phyloP scores from a whole-genome alignment of 2,113 vertebrate genomes.

The Syngnathus floridae region DNA sequence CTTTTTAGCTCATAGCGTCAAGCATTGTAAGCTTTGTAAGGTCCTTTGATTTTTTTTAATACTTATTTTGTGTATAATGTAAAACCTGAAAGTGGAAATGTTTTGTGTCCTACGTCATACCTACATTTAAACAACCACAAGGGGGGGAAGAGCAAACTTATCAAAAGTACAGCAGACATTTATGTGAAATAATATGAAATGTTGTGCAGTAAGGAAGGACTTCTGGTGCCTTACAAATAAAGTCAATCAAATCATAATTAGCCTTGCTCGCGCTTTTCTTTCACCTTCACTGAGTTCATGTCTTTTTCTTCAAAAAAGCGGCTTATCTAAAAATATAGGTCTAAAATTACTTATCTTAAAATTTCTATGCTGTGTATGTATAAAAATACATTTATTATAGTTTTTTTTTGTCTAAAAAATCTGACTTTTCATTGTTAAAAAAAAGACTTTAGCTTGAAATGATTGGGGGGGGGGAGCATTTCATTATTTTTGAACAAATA shows the following conservation, averaged over 20 bases:
- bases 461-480: too few relatives aligned
- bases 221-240: conserved; percentile 77
- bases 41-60: conserved; percentile 57
- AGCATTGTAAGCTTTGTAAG: conserved; percentile 71
- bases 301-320: too few relatives aligned
- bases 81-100: conserved; percentile 68
- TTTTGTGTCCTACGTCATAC: conserved; percentile 70
- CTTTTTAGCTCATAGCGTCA: conserved; percentile 52
- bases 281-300: neutral
- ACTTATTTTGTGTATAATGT: conserved; percentile 74
- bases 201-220: conserved; percentile 75
- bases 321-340: too few relatives aligned
- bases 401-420: too few relatives aligned
- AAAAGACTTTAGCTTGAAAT: too few relatives aligned
- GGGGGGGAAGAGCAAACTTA: conserved; percentile 39
- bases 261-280: neutral
- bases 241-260: conserved; percentile 64
- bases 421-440: too few relatives aligned
- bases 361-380: too few relatives aligned
- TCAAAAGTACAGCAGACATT: conserved; percentile 59
- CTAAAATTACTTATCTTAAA: too few relatives aligned
- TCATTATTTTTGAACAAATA: too few relatives aligned
- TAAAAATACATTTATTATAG: too few relatives aligned
- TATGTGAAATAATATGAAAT: conserved; percentile 71
- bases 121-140: conserved; percentile 58